A percentile compares a stretch with the other conserved stretches of the same genome.
Evolutionary conservation across 2,113 vertebrate species (phyloP).

Genomic region (Pterocles orientalis): DNA sequence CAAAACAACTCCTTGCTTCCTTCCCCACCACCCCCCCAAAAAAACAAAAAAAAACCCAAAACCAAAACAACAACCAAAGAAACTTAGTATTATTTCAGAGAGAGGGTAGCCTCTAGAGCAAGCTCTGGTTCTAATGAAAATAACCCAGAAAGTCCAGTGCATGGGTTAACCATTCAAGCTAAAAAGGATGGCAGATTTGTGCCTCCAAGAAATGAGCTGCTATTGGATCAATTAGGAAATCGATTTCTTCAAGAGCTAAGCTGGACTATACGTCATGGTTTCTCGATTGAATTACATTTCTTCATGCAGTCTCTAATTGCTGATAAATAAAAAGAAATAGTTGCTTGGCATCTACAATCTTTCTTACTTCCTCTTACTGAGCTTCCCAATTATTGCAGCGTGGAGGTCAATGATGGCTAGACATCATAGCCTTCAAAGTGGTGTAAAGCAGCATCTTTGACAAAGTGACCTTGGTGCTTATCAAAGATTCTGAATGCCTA

Average conservation of each 20-base stretch:
- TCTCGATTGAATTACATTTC: not conserved
- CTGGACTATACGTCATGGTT: not conserved
- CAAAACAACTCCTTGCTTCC: not conserved
- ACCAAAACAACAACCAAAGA: not conserved
- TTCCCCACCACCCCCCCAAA: too few relatives aligned
- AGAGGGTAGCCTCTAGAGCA: not conserved
- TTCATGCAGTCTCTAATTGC: not conserved
- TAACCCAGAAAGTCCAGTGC: not conserved
- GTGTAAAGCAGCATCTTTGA: not conserved
- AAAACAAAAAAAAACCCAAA: too few relatives aligned
- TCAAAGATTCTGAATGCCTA: not conserved
- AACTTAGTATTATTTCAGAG: not conserved
- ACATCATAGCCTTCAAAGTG: not conserved
- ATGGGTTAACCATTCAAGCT: not conserved
- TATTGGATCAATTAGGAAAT: not conserved
- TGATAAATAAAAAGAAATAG: not conserved
- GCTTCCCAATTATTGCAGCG: not conserved
- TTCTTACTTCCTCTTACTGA: not conserved
- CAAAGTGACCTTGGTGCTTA: not conserved
- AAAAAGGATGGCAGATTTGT: not conserved
- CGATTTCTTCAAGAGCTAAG: not conserved
- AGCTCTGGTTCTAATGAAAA: not conserved
- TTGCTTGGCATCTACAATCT: not conserved
- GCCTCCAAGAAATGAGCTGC: not conserved
- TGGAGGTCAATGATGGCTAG: not conserved